Evolutionary conservation across 2,113 vertebrate genomes (phyloP), one percentile per base, ranked within the genome.

Genomic region (Orientallactaga bullata): DNA sequence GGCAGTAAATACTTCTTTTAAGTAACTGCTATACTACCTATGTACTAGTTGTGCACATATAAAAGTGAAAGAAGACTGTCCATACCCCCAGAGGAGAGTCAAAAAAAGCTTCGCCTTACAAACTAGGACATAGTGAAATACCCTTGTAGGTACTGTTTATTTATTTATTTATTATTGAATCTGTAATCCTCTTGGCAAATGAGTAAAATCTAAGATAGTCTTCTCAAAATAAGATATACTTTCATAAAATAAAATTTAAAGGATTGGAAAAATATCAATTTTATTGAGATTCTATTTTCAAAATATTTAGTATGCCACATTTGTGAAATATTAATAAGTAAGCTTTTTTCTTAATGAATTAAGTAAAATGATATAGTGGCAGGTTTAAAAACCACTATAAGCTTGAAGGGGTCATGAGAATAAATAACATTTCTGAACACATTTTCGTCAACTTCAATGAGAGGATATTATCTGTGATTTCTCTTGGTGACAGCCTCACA

Each of bases 281-380:
- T 88, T 10, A 24, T 0, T 35, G 42, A 81, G 60, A 81, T 66
- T 82, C 18, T 83, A 5, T 60, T 92, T 83, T 92, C 23, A 87
- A 94, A 95, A 80, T 89, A 76, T 60, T 87, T 51, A 3, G 74
- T 95, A 87, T 76, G 37, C 20, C 3, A 32, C 32, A 91, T 28
- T 76, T 71, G 24, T 91, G 61, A 91, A 92, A 63, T 87, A 89
- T 16, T 89, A 91, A 69, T 85, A 55, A 91, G 21, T 65, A 0
- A 65, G 17, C 1, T 63, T 77, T 42, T 63, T 91, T 86, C 47
- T 42, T 81, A 82, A 68, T 65, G 15, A 7, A 92, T 85, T 73
- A 88, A 68, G 58, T 92, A 88, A 87, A 71, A 86, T 69, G 23
- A 77, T 58, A 95, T 24, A 76, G 18, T 26, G 26, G 18, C 5